Base-by-base conservation (phyloP, 2,888 invertebrate genomes). In the Lasioglossum villosulum region DNA sequence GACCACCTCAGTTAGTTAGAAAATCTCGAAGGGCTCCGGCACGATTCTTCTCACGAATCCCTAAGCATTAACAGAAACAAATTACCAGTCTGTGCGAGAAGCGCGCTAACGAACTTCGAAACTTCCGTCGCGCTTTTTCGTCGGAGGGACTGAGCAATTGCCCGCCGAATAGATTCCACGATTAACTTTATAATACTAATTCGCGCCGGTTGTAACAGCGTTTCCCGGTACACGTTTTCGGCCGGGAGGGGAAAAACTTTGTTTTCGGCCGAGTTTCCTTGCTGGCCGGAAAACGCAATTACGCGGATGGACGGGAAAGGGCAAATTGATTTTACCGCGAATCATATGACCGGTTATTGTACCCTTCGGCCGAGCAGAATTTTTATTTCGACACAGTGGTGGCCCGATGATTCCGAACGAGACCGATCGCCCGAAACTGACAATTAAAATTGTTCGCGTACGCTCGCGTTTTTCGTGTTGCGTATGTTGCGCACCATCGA, bases 161-260 rank as follows among this genome's bases (percentile, higher is more conserved):
- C n/a, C n/a, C 56, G 56, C 12, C n/a, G 12, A n/a, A n/a, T 56
- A 56, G 12, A 56, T 56, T 23, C 56, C n/a, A 4, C 42, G 56
- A 56, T 56, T n/a, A 56, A 56, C 56, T 56, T n/a, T 12, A 56
- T n/a, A 56, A n/a, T n/a, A 56, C n/a, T 56, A 56, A 56, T n/a
- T 56, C n/a, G 56, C n/a, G 56, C n/a, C 56, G 56, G 23, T 56
- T n/a, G 10, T n/a, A 56, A 56, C 56, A 12, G 0, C n/a, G 56
- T 56, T n/a, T 12, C n/a, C 12, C 1, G 56, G 2, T 16, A 56
- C n/a, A 12, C 12, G n/a, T n/a, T 56, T 56, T n/a, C 56, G 56
- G 12, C 1, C 1, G 10, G n/a, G 10, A 6, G 19, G 2, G 10
- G 45, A 23, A 2, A n/a, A 56, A 12, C 12, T n/a, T 12, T 56